Percentiles rank a stretch among this genome's conserved stretches.
These are phyloP conservation scores for Lathamus discolor DNA, from an alignment of 2,113 vertebrate genomes.

Conservation along the genomic window DNA sequence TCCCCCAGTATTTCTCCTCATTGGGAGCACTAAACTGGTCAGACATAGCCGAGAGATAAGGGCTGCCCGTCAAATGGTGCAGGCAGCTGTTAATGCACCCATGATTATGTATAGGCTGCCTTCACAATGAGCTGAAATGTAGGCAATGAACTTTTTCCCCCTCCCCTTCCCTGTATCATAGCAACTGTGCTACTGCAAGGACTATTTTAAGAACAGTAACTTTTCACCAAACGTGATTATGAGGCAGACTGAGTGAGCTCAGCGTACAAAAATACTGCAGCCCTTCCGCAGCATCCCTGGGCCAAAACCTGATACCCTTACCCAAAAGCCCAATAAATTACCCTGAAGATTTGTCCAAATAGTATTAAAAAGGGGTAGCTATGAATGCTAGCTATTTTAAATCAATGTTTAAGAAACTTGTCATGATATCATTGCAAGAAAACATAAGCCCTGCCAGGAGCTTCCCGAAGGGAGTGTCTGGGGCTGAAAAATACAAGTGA, in stretches of 20 bases:
- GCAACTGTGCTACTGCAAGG: constrained; percentile 67
- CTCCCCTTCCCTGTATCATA: constrained; percentile 63
- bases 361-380: not conserved
- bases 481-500: not conserved
- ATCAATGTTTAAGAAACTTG: not conserved
- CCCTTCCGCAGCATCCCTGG: constrained; percentile 32
- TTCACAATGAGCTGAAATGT: constrained; percentile 32
- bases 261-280: constrained; percentile 53
- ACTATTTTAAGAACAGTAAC: constrained; percentile 76
- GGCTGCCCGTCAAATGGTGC: not conserved
- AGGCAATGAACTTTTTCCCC: constrained; percentile 40
- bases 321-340: not conserved
- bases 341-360: not conserved
- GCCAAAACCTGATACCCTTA: constrained; percentile 21
- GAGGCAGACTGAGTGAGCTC: constrained; percentile 50
- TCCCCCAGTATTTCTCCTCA: not conserved
- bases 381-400: not conserved
- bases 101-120: constrained; percentile 39
- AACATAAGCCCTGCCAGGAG: not conserved
- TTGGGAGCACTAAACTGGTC: not conserved
- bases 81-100: not conserved
- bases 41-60: not conserved
- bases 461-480: not conserved
- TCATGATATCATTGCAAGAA: not conserved
- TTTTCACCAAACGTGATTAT: constrained; percentile 67